A percentile compares a stretch with the other conserved stretches of the same genome.
Conservation (phyloP, 2,888 invertebrate genomes). For the Drosophila anomalata region DNA sequence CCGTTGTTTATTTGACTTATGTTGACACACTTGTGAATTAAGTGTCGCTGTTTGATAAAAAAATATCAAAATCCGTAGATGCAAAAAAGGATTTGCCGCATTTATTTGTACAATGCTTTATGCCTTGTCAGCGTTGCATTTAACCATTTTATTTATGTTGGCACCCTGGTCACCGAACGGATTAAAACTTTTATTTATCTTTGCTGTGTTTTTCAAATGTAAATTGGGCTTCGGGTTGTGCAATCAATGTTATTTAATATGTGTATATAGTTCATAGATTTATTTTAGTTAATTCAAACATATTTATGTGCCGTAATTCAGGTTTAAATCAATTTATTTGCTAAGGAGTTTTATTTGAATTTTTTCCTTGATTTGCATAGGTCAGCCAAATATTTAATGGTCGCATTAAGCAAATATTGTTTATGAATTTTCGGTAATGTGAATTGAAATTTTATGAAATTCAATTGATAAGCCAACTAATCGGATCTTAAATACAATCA, state of each 20-base stretch:
- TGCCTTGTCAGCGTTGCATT: conserved; percentile 32
- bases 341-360: neutral
- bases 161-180: neutral
- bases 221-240: conserved; percentile 7
- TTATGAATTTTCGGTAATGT: neutral
- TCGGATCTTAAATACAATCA: neutral
- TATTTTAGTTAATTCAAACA: neutral
- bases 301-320: neutral
- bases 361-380: neutral
- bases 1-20: conserved; percentile 45
- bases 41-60: conserved; percentile 44
- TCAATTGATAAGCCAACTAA: neutral
- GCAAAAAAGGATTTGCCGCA: conserved; percentile 18
- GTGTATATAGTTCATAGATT: neutral
- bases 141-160: conserved; percentile 37
- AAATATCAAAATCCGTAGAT: conserved; percentile 10
- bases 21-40: conserved; percentile 63
- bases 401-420: neutral
- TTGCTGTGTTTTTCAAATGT: neutral
- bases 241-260: conserved; percentile 2
- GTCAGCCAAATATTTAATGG: neutral
- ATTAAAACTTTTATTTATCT: conserved; percentile 25
- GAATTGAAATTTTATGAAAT: neutral
- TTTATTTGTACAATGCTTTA: conserved; percentile 29
- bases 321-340: neutral